Conservation (phyloP, 2,797 vertebrate genomes). For the Etheostoma perlongum region DNA sequence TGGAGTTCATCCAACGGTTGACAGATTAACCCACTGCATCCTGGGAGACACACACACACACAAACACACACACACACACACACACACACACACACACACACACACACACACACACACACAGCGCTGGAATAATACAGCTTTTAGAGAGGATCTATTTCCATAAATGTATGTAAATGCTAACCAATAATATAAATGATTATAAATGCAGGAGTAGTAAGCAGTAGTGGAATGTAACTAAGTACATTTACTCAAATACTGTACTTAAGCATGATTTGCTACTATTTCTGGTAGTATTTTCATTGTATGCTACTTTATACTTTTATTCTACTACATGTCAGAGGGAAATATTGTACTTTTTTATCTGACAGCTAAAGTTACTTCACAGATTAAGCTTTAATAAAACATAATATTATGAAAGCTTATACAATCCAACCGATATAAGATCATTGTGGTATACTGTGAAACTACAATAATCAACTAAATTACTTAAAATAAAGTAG, state of each 20-base stretch:
- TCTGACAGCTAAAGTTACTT: background rate
- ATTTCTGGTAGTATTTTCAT: background rate
- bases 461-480: background rate
- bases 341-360: background rate
- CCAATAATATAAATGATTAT: background rate
- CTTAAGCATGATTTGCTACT: background rate
- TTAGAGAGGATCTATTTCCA: background rate
- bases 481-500: too few relatives aligned
- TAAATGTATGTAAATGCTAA: conserved; percentile 13
- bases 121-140: conserved; percentile 25
- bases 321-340: background rate
- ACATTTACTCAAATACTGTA: background rate
- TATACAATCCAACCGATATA: background rate
- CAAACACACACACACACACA: conserved; percentile 12
- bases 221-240: background rate
- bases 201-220: background rate
- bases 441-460: background rate
- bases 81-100: conserved; percentile 16
- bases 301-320: background rate
- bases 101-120: conserved; percentile 2
- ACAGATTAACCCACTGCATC: conserved; percentile 68
- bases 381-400: background rate
- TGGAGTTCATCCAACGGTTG: conserved; percentile 66
- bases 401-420: background rate
- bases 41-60: conserved; percentile 28